phyloP scores from a whole-genome alignment of 1,140 invertebrate genomes.

The Ceratina australensis region DNA sequence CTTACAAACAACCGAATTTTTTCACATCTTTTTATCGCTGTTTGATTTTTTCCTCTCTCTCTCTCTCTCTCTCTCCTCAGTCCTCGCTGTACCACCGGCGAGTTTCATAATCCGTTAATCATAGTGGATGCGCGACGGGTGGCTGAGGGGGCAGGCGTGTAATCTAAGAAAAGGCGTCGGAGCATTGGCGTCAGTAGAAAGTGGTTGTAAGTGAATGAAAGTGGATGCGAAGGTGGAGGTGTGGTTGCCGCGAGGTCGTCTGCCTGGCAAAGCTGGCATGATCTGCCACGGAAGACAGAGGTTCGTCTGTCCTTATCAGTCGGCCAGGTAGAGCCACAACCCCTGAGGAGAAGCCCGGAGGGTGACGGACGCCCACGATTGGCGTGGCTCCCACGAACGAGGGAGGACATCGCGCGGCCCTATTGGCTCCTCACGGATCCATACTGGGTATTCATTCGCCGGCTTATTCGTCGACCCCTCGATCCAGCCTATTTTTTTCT shows the following conservation, averaged over 20 bases:
- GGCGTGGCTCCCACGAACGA: constrained; percentile 58
- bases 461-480: constrained; percentile 63
- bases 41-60: neutral
- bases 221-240: constrained; percentile 50
- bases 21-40: neutral
- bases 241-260: constrained; percentile 54
- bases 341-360: constrained; percentile 48
- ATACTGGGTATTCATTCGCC: constrained; percentile 71
- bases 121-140: constrained; percentile 16
- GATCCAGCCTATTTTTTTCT: constrained; percentile 24
- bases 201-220: constrained; percentile 62
- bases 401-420: constrained; percentile 55
- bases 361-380: constrained; percentile 61
- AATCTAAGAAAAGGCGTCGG: constrained; percentile 65
- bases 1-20: neutral
- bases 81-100: neutral
- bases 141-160: constrained; percentile 39
- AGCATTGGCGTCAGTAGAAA: constrained; percentile 58
- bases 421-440: constrained; percentile 68
- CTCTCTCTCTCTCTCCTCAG: too few relatives aligned
- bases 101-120: constrained; percentile 47
- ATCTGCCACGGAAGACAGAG: constrained; percentile 66
- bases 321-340: constrained; percentile 55
- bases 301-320: constrained; percentile 72
- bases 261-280: constrained; percentile 64